Base-by-base conservation (phyloP, 1,140 invertebrate genomes). In the Bombus fervidus region DNA sequence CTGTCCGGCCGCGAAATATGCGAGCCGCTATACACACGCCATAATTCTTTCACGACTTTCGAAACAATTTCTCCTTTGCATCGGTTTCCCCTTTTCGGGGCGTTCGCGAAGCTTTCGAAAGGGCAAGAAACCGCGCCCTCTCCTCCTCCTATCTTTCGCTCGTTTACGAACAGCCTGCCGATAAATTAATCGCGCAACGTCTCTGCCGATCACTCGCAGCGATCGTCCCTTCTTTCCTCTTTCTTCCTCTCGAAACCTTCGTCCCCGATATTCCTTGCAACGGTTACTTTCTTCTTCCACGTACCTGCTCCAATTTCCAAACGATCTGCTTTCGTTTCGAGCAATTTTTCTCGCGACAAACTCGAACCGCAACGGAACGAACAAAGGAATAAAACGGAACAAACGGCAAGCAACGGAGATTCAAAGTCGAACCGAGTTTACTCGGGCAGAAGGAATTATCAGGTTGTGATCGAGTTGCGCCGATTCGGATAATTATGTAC, bases 51-150 rank as follows among this genome's bases (percentile, higher is more conserved):
- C 81, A n/a, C 62, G 59, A 81, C 83, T 73, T 78, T 73, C 69
- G 68, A 66, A 82, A 80, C 66, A 86, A 89, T 89, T 85, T 84
- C 74, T 64, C 72, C 62, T 76, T 85, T 75, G 59, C 80, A 83
- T 84, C 79, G 78, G 25, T 80, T 66, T 37, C 59, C 25, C 25
- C 1, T 9, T 9, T 13, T 37, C 9, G 18, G 22, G 18, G 18
- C 13, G 1, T 53, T 41, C 28, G 34, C 43, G 15, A 6, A 31
- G 15, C 28, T 43, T 28, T 34, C 76, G 39, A 78, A 12, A 2
- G 13, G 57, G 13, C 34, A 12, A 28, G 9, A 0, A 39, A 34
- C 0, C 37, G 5, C 43, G 1, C 5, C 10, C 12, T 47, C n/a
- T n/a, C n/a, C 6, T 25, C 8, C 43, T 15, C 34, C 43, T 31